Conservation (phyloP, 35 echinoderm and acorn worm species). For the Acanthaster planci region DNA sequence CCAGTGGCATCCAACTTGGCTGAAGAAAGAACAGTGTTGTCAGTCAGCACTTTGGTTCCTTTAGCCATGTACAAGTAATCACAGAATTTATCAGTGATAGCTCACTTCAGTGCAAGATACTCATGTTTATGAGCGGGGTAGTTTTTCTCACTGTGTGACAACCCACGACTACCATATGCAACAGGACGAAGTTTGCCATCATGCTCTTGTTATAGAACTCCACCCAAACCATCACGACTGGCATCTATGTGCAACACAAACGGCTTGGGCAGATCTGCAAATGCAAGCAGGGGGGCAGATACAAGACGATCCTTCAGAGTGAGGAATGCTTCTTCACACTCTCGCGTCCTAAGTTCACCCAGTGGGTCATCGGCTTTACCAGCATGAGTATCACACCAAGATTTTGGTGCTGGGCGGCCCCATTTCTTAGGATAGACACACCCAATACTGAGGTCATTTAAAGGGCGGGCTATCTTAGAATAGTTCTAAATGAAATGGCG, state of each 20-base stretch:
- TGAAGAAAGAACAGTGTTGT: no score
- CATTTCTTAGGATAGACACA: neutral
- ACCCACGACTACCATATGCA: conserved; percentile 49
- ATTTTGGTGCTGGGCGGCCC: neutral
- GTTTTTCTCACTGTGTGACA: conserved; percentile 12
- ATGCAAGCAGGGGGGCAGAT: conserved; percentile 55
- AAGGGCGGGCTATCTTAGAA: conserved; percentile 17
- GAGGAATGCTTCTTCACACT: conserved; percentile 43
- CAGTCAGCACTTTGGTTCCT: no score
- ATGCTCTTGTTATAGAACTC: conserved; percentile 59
- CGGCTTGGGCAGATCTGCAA: conserved; percentile 66
- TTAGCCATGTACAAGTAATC: no score
- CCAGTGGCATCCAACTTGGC: no score
- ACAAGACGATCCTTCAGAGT: conserved; percentile 33
- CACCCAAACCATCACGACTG: conserved; percentile 57
- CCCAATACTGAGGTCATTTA: conserved; percentile 25
- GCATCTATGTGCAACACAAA: no score
- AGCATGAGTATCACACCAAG: neutral
- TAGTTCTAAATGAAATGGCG: no score
- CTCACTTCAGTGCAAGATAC: no score
- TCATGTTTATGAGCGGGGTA: no score
- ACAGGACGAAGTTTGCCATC: conserved; percentile 42
- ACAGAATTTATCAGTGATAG: no score
- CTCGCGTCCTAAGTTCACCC: conserved; percentile 25
- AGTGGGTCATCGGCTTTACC: conserved; percentile 15